Percentiles rank a stretch among this genome's conserved stretches.
phyloP scores from a whole-genome alignment of 2,113 vertebrate genomes.

The Alaudala cheleensis region DNA sequence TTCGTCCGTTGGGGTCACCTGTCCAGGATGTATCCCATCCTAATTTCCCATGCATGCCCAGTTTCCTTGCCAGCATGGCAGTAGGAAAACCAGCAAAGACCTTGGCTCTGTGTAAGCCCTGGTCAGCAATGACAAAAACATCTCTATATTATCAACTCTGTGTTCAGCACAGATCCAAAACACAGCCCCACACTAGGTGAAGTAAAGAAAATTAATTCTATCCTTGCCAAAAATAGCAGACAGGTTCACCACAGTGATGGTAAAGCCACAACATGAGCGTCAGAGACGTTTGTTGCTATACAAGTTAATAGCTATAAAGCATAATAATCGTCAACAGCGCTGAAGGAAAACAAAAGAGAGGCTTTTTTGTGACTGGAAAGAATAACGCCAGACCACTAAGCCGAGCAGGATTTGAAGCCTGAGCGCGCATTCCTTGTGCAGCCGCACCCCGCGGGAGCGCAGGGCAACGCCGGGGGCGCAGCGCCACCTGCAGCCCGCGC shows the following conservation, averaged over 20 bases:
- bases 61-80: fast-evolving
- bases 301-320: not conserved
- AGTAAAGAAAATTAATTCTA: not conserved
- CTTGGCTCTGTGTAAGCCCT: not conserved
- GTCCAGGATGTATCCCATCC: not conserved
- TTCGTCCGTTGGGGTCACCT: not conserved
- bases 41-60: not conserved
- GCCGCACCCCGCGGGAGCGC: fast-evolving
- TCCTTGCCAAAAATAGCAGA: not conserved
- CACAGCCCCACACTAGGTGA: not conserved
- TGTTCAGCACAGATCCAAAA: not conserved
- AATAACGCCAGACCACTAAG: not conserved
- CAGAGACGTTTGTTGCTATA: not conserved
- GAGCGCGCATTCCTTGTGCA: fast-evolving
- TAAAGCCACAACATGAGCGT: not conserved
- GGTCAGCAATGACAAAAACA: not conserved
- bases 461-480: not conserved
- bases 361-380: not conserved
- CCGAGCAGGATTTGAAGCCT: fast-evolving
- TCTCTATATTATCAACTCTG: not conserved
- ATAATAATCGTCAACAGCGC: not conserved
- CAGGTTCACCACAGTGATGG: fast-evolving
- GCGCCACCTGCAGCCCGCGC: not conserved
- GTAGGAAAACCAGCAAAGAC: not conserved
- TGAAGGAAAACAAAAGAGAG: not conserved